Conservation (phyloP, 2,113 vertebrate species). For the Mobula birostris region DNA sequence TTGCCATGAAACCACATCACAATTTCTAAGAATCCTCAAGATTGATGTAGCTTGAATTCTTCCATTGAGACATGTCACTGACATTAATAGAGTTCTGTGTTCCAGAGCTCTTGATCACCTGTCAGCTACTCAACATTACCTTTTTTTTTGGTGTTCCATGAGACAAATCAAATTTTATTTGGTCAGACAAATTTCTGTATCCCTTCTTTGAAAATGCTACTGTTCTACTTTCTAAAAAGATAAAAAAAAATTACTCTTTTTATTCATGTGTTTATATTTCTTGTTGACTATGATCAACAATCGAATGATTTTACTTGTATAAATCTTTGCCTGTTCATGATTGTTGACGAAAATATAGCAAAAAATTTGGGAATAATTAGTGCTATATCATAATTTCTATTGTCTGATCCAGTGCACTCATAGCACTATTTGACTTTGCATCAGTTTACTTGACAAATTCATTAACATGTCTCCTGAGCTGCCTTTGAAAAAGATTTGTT, state of each 20-base stretch:
- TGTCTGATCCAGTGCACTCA: not conserved
- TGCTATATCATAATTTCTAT: too few relatives aligned
- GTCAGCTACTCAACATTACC: not conserved
- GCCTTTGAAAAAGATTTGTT: not conserved
- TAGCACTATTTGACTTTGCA: not conserved
- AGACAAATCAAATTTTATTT: not conserved
- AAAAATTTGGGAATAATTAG: not conserved
- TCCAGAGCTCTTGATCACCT: not conserved
- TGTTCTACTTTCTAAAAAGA: not conserved
- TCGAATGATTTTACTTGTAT: not conserved
- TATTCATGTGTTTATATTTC: not conserved
- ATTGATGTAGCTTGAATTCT: not conserved
- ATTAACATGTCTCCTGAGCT: not conserved
- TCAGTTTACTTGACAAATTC: not conserved
- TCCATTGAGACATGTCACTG: not conserved
- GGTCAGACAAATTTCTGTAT: not conserved
- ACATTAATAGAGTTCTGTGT: not conserved
- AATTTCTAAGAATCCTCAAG: not conserved
- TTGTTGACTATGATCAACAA: not conserved
- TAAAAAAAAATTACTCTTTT: not conserved
- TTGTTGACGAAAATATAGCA: not conserved
- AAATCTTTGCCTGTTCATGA: not conserved
- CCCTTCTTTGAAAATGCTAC: not conserved
- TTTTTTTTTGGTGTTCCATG: not conserved
- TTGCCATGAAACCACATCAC: not conserved